Conservation (phyloP, 2,113 vertebrate genomes). For the Pterophyllum scalare region DNA sequence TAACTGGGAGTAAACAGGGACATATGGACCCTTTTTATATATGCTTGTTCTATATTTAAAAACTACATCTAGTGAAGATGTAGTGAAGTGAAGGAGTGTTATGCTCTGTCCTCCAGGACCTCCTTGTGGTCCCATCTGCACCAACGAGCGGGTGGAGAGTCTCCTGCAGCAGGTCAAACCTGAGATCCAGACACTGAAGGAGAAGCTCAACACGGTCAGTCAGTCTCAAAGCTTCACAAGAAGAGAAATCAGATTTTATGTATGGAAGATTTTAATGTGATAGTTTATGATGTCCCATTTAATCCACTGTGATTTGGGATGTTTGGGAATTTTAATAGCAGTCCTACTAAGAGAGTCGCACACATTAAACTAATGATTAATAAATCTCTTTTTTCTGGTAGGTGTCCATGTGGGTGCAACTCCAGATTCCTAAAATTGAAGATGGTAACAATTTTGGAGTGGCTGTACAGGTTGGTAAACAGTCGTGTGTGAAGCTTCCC, state of each 20-base stretch:
- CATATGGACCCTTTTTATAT: neutral
- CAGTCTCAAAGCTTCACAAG: neutral
- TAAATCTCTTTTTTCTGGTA: constrained; percentile 38
- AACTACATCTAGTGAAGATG: no score
- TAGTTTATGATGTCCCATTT: neutral
- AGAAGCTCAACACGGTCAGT: constrained; percentile 88
- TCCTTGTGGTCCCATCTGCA: constrained; percentile 87
- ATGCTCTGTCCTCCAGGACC: constrained; percentile 76
- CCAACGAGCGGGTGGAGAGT: constrained; percentile 85
- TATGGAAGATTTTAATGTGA: neutral
- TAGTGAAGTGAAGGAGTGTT: neutral
- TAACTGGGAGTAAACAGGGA: neutral
- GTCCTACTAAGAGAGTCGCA: neutral
- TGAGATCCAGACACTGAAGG: constrained; percentile 87
- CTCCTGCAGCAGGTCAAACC: constrained; percentile 84
- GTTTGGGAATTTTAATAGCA: no score
- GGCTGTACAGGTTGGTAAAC: constrained; percentile 86
- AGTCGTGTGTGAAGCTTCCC: neutral
- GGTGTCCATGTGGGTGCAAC: constrained; percentile 91
- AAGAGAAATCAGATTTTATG: neutral
- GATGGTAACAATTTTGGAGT: constrained; percentile 95
- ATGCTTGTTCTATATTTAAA: neutral
- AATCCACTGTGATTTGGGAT: no score
- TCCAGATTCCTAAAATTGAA: constrained; percentile 90
- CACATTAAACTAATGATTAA: neutral